phyloP scores from a whole-genome alignment of 2,888 invertebrate genomes.

The Mallateleia sp. region DNA sequence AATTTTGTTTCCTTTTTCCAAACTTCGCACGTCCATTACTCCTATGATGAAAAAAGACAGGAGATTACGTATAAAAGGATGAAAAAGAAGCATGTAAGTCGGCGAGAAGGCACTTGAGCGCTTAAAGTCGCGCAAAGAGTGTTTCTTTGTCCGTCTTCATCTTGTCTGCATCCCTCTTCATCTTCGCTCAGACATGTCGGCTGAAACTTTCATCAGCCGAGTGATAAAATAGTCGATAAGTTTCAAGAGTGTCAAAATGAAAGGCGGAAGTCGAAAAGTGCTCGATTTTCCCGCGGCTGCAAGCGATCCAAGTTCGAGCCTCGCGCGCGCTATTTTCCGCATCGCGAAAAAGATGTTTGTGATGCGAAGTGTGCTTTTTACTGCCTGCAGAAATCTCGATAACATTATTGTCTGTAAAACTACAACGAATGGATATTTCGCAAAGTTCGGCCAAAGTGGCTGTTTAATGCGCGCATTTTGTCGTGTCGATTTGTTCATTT shows the following conservation, averaged over 20 bases:
- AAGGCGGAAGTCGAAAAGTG: constrained; percentile 12
- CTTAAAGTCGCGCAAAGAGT: constrained; percentile 37
- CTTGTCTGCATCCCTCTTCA: constrained; percentile 18
- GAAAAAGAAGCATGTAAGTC: constrained; percentile 18
- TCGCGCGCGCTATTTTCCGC: too few species aligned
- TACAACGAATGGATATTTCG: constrained; percentile 13
- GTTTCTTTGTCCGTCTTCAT: constrained; percentile 41
- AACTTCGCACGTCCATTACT: constrained; percentile 17
- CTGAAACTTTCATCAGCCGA: constrained; percentile 34
- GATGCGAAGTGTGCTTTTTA: constrained; percentile 33
- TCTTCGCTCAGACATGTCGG: constrained; percentile 28
- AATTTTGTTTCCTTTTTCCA: too few species aligned
- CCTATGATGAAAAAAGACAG: constrained; percentile 5
- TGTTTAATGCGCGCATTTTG: constrained; percentile 16
- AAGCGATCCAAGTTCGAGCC: not conserved
- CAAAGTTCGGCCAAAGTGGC: constrained; percentile 18
- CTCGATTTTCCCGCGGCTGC: not conserved
- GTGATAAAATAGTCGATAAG: constrained; percentile 49
- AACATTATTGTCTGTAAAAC: constrained; percentile 51
- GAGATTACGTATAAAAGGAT: not conserved
- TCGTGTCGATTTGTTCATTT: too few species aligned
- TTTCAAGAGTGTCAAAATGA: constrained; percentile 18
- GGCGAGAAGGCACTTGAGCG: constrained; percentile 34
- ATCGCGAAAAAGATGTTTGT: constrained; percentile 28
- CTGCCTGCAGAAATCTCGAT: constrained; percentile 33